A percentile compares a stretch with the other conserved stretches of the same genome.
These are phyloP conservation scores for Phycodurus eques DNA, from an alignment of 2,113 vertebrate genomes.

Conservation along the genomic window DNA sequence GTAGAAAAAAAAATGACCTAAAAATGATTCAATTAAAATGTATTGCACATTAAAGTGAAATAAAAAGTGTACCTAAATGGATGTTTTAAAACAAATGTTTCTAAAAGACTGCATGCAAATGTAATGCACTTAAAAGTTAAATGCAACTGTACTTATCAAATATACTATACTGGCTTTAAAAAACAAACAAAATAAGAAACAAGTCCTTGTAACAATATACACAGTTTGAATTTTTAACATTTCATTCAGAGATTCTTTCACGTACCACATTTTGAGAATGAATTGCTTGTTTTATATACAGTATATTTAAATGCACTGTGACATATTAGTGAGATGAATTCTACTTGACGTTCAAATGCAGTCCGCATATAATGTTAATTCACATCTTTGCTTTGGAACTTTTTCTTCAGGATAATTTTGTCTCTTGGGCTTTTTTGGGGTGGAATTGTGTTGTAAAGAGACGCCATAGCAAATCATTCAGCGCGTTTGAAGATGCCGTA, in stretches of 20 bases:
- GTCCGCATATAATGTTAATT: constrained; percentile 59
- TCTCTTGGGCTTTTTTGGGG: constrained; percentile 41
- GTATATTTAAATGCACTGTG: constrained; percentile 22
- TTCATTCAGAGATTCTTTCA: not conserved
- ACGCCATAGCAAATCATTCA: constrained; percentile 50
- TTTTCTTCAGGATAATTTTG: constrained; percentile 58
- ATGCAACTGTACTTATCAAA: not conserved
- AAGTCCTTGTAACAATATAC: not conserved
- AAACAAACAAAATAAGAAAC: not conserved
- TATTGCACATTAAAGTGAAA: not conserved
- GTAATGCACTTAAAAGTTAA: not conserved
- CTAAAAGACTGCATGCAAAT: not conserved
- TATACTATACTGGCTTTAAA: not conserved
- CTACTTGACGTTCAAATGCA: constrained; percentile 22
- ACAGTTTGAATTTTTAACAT: not conserved
- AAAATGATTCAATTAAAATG: too few species aligned
- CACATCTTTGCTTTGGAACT: constrained; percentile 40
- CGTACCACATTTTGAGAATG: too few species aligned
- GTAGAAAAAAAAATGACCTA: not conserved
- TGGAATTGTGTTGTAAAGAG: constrained; percentile 32
- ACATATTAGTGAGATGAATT: constrained; percentile 44
- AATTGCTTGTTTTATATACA: too few species aligned
- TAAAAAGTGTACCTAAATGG: not conserved
- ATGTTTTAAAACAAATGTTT: not conserved
- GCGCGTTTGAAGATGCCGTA: constrained; percentile 48